phyloP scores from a whole-genome alignment of 1,140 invertebrate genomes.

The Mycetomoellerius zeteki region DNA sequence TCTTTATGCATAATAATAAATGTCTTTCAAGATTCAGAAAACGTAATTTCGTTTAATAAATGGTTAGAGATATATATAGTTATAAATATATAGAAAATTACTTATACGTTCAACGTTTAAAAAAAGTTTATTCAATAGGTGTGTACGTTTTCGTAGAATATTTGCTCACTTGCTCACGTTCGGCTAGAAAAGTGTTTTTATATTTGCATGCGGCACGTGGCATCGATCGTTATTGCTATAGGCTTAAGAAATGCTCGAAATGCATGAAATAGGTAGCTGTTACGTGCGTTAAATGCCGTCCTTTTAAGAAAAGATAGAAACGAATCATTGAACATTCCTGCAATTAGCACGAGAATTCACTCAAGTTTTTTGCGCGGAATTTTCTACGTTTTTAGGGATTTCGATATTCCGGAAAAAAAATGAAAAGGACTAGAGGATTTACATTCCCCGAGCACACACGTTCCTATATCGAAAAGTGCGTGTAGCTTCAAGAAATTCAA shows the following conservation, averaged over 20 bases:
- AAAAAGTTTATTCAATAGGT: conserved; percentile 23
- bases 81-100: conserved; percentile 22
- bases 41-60: conserved; percentile 2
- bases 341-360: conserved; percentile 16
- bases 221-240: conserved; percentile 35
- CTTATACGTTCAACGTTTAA: background rate
- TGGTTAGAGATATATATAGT: background rate
- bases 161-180: conserved; percentile 36
- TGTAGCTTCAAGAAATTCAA: conserved; percentile 45
- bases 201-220: conserved; percentile 17
- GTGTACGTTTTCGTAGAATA: background rate
- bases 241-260: conserved; percentile 35
- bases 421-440: conserved; percentile 13
- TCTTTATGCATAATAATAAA: conserved; percentile 15
- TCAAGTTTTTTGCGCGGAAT: background rate
- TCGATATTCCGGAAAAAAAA: conserved; percentile 51
- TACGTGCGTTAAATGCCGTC: conserved; percentile 45
- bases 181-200: conserved; percentile 28
- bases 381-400: conserved; percentile 23
- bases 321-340: conserved; percentile 35
- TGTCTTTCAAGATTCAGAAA: conserved; percentile 40
- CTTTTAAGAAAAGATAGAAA: conserved; percentile 38
- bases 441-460: conserved; percentile 68
- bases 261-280: conserved; percentile 5
- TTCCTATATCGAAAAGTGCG: conserved; percentile 50